phyloP scores from a whole-genome alignment of 2,888 invertebrate species.

The Copidosoma aretas region DNA sequence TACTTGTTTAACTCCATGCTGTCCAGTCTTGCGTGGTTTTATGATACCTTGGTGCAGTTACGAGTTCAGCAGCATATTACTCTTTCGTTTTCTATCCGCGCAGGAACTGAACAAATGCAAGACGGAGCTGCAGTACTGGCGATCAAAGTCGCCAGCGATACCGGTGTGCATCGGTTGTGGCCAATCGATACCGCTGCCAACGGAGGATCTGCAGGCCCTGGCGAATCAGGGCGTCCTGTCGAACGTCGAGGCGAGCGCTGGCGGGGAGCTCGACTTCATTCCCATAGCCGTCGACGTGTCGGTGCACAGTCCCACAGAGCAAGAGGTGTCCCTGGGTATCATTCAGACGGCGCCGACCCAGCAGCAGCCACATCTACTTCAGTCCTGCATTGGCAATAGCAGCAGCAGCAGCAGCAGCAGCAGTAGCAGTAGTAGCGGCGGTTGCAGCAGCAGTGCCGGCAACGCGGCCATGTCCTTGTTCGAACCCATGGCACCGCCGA shows the following conservation, averaged over 20 bases:
- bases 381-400: conserved; percentile 5
- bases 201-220: conserved; percentile 69
- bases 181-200: conserved; percentile 66
- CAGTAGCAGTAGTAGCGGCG: conserved; percentile 34
- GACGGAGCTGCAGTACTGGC: conserved; percentile 90
- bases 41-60: too few species aligned
- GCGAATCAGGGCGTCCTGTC: conserved; percentile 69
- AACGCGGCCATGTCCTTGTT: conserved; percentile 23
- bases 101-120: conserved; percentile 91
- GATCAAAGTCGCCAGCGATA: conserved; percentile 83
- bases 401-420: conserved; percentile 33
- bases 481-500: conserved; percentile 58
- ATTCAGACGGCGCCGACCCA: conserved; percentile 29
- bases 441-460: conserved; percentile 34
- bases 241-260: conserved; percentile 61
- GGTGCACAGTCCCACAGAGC: conserved; percentile 54
- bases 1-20: conserved; percentile 43
- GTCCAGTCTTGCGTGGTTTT: too few species aligned
- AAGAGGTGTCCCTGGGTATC: conserved; percentile 32
- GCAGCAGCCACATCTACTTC: conserved; percentile 31
- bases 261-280: conserved; percentile 59
- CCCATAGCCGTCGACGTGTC: conserved; percentile 60
- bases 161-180: conserved; percentile 80
- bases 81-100: conserved; percentile 14
- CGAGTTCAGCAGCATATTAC: too few species aligned